Evolutionary conservation across 2,888 invertebrate genomes (phyloP), one percentile per base, ranked within the genome.

Genomic region (Eucera pruinosa): DNA sequence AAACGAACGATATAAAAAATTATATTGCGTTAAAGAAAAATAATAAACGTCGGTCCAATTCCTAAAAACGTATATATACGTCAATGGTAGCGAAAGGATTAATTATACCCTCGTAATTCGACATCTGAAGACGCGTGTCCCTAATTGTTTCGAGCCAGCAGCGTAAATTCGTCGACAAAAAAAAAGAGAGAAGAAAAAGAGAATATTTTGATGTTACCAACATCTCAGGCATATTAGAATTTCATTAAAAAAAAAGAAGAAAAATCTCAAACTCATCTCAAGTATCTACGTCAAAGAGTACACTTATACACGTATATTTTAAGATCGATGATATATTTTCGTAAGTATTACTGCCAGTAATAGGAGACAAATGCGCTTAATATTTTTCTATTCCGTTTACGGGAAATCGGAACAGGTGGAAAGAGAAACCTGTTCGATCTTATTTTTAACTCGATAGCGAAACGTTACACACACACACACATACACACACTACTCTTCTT

Each of bases 361-460:
- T 78, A 83, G 55, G n/a, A 83, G 72, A 83, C 57, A 82, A 68
- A 83, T 66, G 68, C 57, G 74, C 82, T 82, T 87, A 68, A 86
- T 89, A 89, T 89, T 90, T 89, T 89, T 90, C 83, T 88, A 88
- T 88, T 86, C 67, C 67, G 81, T 88, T 83, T 84, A 68, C 39
- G 48, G 41, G 71, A 80, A 78, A 72, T 80, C 52, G 43, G 36
- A 80, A 62, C n/a, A n/a, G n/a, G n/a, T n/a, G n/a, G n/a, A 33
- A 27, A 47, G 48, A 41, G 50, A 48, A 27, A 47, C 50, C 55
- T 62, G 69, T 76, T 30, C 65, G 54, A 76, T 69, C 72, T 80
- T 79, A 52, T 81, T 86, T 68, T 79, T 5, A 78, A 64, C 57
- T 55, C 36, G 23, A 65, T 36, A 62, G 27, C 48, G 47, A 61